Conservation (phyloP, 2,113 vertebrate species). For the Ahaetulla prasina region DNA sequence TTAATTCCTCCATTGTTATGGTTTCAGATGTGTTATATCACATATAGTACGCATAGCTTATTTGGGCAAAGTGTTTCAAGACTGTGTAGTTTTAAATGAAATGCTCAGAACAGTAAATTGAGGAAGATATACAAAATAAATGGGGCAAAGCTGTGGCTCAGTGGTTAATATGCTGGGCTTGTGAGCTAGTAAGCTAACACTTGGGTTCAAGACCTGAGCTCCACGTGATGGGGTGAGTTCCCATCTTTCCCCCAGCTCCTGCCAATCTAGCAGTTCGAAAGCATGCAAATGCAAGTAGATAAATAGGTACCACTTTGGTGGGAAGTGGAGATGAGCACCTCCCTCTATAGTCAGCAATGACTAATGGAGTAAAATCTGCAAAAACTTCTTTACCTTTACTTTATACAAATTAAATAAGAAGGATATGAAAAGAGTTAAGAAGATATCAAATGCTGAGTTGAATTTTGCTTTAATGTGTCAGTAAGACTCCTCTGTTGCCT, state of each 20-base stretch:
- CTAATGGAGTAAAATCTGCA: neutral
- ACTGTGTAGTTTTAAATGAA: neutral
- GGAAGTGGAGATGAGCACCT: neutral
- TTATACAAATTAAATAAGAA: neutral
- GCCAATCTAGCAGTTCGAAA: neutral
- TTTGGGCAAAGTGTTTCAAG: neutral
- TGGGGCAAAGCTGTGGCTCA: neutral
- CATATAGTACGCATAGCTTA: neutral
- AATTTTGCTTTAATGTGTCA: neutral
- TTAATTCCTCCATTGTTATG: neutral
- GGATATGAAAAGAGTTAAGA: neutral
- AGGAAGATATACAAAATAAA: neutral
- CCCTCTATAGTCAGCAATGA: neutral
- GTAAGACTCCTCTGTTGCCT: neutral
- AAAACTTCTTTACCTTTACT: neutral
- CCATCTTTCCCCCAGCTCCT: neutral
- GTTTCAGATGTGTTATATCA: neutral
- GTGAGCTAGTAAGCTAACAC: neutral
- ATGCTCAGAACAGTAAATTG: neutral
- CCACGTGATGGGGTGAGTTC: neutral
- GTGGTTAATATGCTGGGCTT: neutral
- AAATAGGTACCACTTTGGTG: neutral
- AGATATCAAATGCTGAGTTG: neutral
- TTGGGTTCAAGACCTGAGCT: neutral
- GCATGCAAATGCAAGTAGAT: neutral